A percentile compares a stretch with the other conserved stretches of the same genome.
These are phyloP conservation scores for Serripes groenlandicus DNA, from an alignment of 2,888 invertebrate genomes.

Conservation along the genomic window DNA sequence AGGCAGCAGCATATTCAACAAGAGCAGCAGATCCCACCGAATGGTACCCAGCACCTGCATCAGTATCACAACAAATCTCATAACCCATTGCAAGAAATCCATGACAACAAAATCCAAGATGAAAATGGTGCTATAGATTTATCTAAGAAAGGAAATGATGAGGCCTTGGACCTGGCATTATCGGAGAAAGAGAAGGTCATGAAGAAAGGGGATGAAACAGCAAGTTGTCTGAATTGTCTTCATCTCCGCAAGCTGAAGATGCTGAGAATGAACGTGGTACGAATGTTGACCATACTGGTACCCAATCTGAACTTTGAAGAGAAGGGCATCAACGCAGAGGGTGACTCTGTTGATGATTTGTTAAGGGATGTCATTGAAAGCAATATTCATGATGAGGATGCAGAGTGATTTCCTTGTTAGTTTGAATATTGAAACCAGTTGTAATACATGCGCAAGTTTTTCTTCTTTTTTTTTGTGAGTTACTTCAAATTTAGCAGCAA, in stretches of 20 bases:
- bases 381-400: conserved; percentile 82
- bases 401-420: conserved; percentile 38
- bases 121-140: conserved; percentile 80
- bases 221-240: conserved; percentile 77
- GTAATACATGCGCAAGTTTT: not conserved
- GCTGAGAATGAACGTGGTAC: conserved; percentile 84
- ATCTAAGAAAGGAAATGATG: conserved; percentile 74
- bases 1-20: conserved; percentile 54
- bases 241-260: conserved; percentile 82
- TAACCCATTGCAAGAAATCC: conserved; percentile 73
- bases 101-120: conserved; percentile 70
- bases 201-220: conserved; percentile 56
- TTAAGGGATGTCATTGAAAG: conserved; percentile 85
- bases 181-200: conserved; percentile 65
- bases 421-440: not conserved
- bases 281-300: conserved; percentile 85
- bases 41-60: conserved; percentile 43
- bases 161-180: conserved; percentile 62
- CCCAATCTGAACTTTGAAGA: conserved; percentile 85
- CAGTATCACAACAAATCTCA: conserved; percentile 59
- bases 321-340: conserved; percentile 84
- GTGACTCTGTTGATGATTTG: conserved; percentile 85
- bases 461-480: conserved; percentile 20
- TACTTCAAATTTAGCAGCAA: conserved; percentile 34
- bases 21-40: conserved; percentile 46